Base-by-base conservation (phyloP, 2,797 vertebrate species). In the Melopsittacus undulatus region DNA sequence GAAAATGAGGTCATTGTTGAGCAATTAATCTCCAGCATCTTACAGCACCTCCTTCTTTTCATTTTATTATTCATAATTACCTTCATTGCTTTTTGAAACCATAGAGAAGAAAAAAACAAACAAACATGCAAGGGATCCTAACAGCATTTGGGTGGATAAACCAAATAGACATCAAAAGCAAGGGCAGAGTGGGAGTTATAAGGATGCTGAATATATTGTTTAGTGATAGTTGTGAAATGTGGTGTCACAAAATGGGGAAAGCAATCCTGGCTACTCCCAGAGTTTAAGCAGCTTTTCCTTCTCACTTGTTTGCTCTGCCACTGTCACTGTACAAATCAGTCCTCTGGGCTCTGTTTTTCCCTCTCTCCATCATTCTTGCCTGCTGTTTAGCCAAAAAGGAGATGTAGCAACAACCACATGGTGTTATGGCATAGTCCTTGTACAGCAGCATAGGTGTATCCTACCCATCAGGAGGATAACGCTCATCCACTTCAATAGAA, bases 251-350 rank as follows among this genome's bases (percentile, higher is more conserved):
- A 19, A 97, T 42, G 1, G 92, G 69, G 61, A 97, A 98, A 13
- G 94, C 45, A 1, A 97, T 94, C 54, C 95, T 94, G 8, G 95
- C 67, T 10, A 94, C 49, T 18, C 83, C 92, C 16, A 97, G 95
- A 5, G 95, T 98, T 95, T 95, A 97, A 6, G 95, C 97, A 49
- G 97, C 94, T 91, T 98, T 98, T 90, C 86, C 91, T 85, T 97
- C 95, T 67, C 69, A 68, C 42, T 91, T 97, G 23, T 66, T 62
- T 51, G 73, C 52, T 75, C 54, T 94, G 12, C 38, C 68, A 27
- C 87, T 87, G 15, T 49, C 76, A 24, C 49, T 84, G 59, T 79
- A 70, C 1, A 0, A 34, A 26, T 45, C 34, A 27, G 17, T 54
- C 1, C 38, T 92, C 73, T 43, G 64, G 7, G 51, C 54, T 59